Evolutionary conservation across 2,797 vertebrate species (phyloP).

Genomic region (Erethizon dorsatum): DNA sequence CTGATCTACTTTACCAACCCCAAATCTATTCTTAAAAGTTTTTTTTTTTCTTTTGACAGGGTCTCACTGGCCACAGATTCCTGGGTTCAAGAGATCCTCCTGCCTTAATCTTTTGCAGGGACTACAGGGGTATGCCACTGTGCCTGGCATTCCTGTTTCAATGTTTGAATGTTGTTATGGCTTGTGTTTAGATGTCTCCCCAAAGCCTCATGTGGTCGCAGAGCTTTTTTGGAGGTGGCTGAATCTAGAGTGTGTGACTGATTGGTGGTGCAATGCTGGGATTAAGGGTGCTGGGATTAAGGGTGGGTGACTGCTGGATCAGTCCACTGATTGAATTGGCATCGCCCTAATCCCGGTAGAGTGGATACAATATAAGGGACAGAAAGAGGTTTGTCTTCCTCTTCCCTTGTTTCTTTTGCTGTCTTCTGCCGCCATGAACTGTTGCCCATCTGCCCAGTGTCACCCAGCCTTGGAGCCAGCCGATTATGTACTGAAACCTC

Average conservation of each 20-base stretch:
- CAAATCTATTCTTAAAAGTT: not conserved
- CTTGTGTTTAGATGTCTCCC: not conserved
- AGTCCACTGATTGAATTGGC: not conserved
- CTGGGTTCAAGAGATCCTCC: not conserved
- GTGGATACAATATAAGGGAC: not conserved
- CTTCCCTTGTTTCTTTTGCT: not conserved
- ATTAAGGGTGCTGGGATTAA: not conserved
- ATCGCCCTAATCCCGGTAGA: not conserved
- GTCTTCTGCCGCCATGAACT: not conserved
- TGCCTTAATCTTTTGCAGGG: not conserved
- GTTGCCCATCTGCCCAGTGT: not conserved
- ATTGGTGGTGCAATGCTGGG: not conserved
- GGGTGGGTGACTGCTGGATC: not conserved
- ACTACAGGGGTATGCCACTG: not conserved
- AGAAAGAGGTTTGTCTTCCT: not conserved
- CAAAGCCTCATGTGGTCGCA: not conserved
- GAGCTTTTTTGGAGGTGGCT: not conserved
- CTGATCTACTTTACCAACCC: not conserved
- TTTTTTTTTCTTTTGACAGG: not conserved
- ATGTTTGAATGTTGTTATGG: not conserved
- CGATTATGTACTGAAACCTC: not conserved
- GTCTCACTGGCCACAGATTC: not conserved
- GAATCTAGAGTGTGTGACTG: not conserved
- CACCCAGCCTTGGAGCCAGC: not conserved
- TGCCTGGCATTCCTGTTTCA: not conserved